Evolutionary conservation across 1,140 invertebrate genomes (phyloP).

Genomic region (Meloidogyne floridensis): DNA sequence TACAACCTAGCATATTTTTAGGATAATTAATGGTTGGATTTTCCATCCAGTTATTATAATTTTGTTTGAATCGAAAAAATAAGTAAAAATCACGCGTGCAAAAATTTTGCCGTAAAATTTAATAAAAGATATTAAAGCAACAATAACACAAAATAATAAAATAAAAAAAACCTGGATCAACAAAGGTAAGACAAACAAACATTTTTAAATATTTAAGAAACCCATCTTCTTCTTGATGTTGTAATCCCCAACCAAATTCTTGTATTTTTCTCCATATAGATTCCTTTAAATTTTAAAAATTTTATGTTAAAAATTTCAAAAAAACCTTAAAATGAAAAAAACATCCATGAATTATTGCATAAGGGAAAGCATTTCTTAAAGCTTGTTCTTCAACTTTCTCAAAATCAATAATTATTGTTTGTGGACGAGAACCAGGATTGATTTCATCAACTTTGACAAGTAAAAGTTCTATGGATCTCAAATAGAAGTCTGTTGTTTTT

Average conservation of each 20-base stretch:
- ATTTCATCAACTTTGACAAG: constrained; percentile 4
- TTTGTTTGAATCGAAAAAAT: no score
- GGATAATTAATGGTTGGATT: no score
- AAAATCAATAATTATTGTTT: constrained; percentile 12
- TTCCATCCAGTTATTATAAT: no score
- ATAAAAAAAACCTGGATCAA: neutral
- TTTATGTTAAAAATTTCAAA: neutral
- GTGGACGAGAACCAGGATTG: constrained; percentile 11
- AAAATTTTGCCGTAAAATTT: no score
- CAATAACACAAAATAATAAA: no score
- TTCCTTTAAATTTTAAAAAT: neutral
- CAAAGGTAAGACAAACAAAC: constrained; percentile 13
- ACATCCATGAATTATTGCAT: constrained; percentile 21
- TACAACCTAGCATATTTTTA: no score
- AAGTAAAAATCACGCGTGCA: no score
- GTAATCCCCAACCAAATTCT: constrained; percentile 12
- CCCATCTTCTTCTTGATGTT: constrained; percentile 3
- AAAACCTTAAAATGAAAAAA: constrained; percentile 10
- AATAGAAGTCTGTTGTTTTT: neutral
- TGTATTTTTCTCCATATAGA: constrained; percentile 12
- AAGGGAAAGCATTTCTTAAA: neutral
- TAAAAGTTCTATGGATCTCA: neutral
- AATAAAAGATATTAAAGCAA: no score
- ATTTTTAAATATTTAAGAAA: constrained; percentile 18
- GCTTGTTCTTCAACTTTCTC: constrained; percentile 10